phyloP scores from a whole-genome alignment of 1,140 invertebrate species.

The Aleiodes sp. region DNA sequence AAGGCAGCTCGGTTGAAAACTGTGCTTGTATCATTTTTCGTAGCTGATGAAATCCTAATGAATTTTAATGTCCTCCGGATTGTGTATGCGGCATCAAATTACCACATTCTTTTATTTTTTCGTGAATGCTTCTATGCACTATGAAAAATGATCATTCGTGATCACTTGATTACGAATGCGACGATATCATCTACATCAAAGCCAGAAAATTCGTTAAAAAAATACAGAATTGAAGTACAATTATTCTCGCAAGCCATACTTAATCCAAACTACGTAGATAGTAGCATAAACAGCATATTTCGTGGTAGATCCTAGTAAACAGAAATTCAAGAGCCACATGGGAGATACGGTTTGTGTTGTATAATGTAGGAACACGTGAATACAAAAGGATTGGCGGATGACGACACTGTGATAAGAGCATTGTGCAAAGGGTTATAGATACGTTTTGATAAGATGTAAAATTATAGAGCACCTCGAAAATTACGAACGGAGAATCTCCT shows the following conservation, averaged over 20 bases:
- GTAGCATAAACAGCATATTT: background rate
- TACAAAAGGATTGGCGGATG: conserved; percentile 24
- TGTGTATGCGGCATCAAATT: no score
- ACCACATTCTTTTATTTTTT: no score
- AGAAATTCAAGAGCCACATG: background rate
- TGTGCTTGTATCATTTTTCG: no score
- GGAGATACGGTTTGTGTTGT: background rate
- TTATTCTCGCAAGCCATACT: background rate
- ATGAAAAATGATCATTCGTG: no score
- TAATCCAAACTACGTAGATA: conserved; percentile 2
- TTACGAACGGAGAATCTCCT: background rate
- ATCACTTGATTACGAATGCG: no score
- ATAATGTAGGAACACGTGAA: background rate
- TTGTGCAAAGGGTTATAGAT: conserved; percentile 12
- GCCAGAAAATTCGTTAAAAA: no score
- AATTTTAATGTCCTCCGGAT: no score
- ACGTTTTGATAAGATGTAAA: background rate
- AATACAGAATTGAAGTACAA: no score
- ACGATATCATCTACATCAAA: no score
- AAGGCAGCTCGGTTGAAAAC: no score
- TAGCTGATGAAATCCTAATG: no score
- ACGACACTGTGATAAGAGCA: conserved; percentile 17
- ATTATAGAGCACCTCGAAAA: background rate
- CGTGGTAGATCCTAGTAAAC: background rate
- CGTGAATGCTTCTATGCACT: no score